Evolutionary conservation across 2,113 vertebrate species (phyloP), one percentile per base, ranked within the genome.

Genomic region (Fukomys damarensis): DNA sequence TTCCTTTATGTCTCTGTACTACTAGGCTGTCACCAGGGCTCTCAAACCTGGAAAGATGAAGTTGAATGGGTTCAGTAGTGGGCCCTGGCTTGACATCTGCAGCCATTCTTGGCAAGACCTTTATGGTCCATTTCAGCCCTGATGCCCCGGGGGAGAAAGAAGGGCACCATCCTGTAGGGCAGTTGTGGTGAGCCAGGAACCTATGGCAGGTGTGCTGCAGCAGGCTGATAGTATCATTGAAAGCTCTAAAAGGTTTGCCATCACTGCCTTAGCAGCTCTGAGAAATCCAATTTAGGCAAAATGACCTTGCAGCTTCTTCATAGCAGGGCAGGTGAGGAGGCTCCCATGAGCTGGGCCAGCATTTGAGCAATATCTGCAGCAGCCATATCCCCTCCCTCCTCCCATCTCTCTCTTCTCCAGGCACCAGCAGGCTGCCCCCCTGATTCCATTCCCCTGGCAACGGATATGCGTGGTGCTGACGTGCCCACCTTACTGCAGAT

Each of bases 361-460:
- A 5, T 80, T 88, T 82, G 56, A 0, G 5, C 61, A 35, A 1
- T 0, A 0, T 20, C 41, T 16, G 66, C 81, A 17, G 49, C n/a
- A 17, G 91, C 43, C 30, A 19, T 16, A 7, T 20, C 46, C 52
- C 61, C 26, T 20, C 77, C 46, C 59, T 5, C 0, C 20, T 20
- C 28, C 46, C 20, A 6, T 3, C 41, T 5, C 0, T 14, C 66
- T 85, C n/a, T 13, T 79, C 54, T 63, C 56, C 65, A 38, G 4
- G 7, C 59, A 20, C 52, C 17, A 85, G 93, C 24, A 0, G 0
- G 63, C 76, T 80, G 95, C 68, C 14, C 56, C n/a, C 65, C 93
- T 35, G 72, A 58, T 89, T 74, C 91, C 76, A 52, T 91, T 24
- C 49, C 96, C 86, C 17, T 94, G 92, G 97, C 95, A 96, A 96